A percentile compares a stretch with the other conserved stretches of the same genome.
These are phyloP conservation scores for Bostrychus sinensis DNA, from an alignment of 2,113 vertebrate species.

Conservation along the genomic window DNA sequence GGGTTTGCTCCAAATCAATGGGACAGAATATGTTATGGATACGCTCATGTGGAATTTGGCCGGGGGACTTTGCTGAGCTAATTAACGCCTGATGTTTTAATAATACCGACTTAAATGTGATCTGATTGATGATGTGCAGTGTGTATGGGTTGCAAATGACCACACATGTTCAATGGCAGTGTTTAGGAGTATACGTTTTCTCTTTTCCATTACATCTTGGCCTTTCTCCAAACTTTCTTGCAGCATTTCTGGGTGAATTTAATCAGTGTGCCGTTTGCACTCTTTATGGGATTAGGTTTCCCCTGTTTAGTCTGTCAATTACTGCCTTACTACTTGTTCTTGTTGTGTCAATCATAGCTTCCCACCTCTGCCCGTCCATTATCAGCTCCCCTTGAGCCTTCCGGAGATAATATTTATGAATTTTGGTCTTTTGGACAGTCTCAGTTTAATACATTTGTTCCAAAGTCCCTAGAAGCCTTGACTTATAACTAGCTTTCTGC, in stretches of 20 bases:
- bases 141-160: constrained; percentile 14
- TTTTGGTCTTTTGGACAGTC: constrained; percentile 15
- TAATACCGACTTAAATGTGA: neutral
- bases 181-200: neutral
- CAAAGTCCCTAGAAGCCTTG: neutral
- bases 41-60: constrained; percentile 31
- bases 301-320: constrained; percentile 38
- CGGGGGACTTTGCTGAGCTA: constrained; percentile 8
- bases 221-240: constrained; percentile 8
- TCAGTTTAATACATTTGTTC: constrained; percentile 31
- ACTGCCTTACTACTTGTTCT: constrained; percentile 20
- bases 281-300: constrained; percentile 33
- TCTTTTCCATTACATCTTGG: neutral
- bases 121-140: constrained; percentile 17
- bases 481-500: neutral
- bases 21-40: constrained; percentile 27
- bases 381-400: constrained; percentile 16
- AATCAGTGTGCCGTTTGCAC: constrained; percentile 36
- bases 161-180: neutral
- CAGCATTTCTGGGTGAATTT: constrained; percentile 39
- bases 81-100: constrained; percentile 25
- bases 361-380: constrained; percentile 32
- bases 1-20: constrained; percentile 24
- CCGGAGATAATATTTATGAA: constrained; percentile 40
- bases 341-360: constrained; percentile 19